A percentile compares a stretch with the other conserved stretches of the same genome.
phyloP scores from a whole-genome alignment of 2,113 vertebrate species.

The Callopanchax toddi region DNA sequence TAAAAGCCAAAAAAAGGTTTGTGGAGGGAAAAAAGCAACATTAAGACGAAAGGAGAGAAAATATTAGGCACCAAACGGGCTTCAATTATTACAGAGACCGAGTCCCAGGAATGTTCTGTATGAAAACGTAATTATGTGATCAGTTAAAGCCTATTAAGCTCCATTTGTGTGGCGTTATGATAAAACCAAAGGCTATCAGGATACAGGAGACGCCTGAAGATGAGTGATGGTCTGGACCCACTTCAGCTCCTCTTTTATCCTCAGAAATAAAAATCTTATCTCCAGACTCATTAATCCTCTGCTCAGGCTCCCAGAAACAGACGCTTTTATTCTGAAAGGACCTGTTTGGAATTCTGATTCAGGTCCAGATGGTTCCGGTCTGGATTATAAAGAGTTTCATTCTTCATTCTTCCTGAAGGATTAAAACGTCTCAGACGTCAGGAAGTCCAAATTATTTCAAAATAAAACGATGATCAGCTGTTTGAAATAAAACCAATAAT shows the following conservation, averaged over 20 bases:
- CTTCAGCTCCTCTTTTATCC: constrained; percentile 19
- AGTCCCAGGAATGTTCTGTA: constrained; percentile 65
- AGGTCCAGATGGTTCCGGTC: too few species aligned
- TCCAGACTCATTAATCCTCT: constrained; percentile 34
- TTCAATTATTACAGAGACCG: constrained; percentile 69
- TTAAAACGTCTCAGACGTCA: background rate
- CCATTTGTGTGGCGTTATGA: constrained; percentile 60
- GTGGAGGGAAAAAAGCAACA: constrained; percentile 10
- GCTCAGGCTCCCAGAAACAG: background rate
- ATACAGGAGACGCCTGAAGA: constrained; percentile 53
- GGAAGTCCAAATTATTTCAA: background rate
- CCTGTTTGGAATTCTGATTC: fast-evolving
- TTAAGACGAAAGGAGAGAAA: constrained; percentile 43
- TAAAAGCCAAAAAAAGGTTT: constrained; percentile 63
- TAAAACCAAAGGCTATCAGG: constrained; percentile 59
- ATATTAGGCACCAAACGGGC: constrained; percentile 38
- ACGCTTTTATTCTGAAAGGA: background rate
- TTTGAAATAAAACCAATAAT: background rate
- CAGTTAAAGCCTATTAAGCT: constrained; percentile 65
- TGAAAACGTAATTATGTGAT: constrained; percentile 70
- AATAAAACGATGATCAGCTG: background rate
- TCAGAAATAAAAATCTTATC: constrained; percentile 31
- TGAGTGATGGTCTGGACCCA: constrained; percentile 39
- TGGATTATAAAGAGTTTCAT: too few species aligned
- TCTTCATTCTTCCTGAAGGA: background rate